Conservation (phyloP, 2,888 invertebrate genomes). For the Noctua comes region DNA sequence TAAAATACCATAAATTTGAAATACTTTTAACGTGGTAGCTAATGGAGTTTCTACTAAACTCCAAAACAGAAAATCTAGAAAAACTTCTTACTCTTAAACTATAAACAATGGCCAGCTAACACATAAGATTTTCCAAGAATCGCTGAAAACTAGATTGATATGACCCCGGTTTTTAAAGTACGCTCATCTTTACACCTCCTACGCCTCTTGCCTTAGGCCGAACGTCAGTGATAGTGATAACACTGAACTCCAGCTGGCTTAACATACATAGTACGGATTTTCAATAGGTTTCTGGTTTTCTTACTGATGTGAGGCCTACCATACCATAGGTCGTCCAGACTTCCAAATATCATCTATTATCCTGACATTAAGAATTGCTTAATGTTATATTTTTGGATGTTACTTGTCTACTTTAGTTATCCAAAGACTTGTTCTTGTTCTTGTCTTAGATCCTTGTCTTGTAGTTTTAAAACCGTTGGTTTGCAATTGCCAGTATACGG, state of each 20-base stretch:
- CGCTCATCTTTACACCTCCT: slow-evolving; percentile 28
- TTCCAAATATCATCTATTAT: slow-evolving; percentile 41
- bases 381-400: slow-evolving; percentile 48
- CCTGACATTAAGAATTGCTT: slow-evolving; percentile 27
- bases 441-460: background rate
- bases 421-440: too few species aligned
- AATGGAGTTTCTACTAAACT: background rate
- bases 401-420: slow-evolving; percentile 23
- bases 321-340: slow-evolving; percentile 20
- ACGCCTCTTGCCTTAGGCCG: slow-evolving; percentile 14
- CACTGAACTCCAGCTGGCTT: too few species aligned
- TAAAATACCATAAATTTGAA: background rate
- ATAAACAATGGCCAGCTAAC: background rate
- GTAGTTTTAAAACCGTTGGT: background rate
- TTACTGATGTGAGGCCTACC: background rate
- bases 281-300: background rate
- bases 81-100: slow-evolving; percentile 4
- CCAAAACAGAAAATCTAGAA: background rate
- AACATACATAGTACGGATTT: background rate
- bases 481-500: background rate
- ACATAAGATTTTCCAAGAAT: slow-evolving; percentile 5
- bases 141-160: slow-evolving; percentile 25
- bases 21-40: background rate
- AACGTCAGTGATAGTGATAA: too few species aligned
- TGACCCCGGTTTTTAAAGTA: slow-evolving; percentile 20